Percentiles rank a stretch among this genome's conserved stretches.
Conservation (phyloP, 2,797 vertebrate species). For the Remorina albescens region DNA sequence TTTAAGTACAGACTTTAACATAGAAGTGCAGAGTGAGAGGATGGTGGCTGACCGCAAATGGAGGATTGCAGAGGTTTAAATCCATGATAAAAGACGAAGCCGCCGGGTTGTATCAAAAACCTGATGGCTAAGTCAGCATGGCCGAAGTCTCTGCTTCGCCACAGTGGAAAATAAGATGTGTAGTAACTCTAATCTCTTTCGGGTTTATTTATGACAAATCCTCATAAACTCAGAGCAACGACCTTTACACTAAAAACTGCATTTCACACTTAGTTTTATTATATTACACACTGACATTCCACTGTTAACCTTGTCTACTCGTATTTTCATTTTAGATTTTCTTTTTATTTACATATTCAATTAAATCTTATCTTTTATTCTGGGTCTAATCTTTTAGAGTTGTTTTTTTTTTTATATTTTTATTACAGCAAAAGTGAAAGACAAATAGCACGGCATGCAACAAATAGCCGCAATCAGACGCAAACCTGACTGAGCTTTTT, state of each 20-base stretch:
- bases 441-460: too few relatives aligned
- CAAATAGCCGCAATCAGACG: too few relatives aligned
- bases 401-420: background rate
- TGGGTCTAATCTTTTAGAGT: too few relatives aligned
- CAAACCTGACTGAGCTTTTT: background rate
- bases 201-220: background rate
- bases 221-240: background rate
- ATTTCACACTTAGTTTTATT: background rate
- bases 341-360: too few relatives aligned
- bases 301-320: background rate
- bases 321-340: background rate
- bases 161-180: conserved; percentile 7
- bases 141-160: conserved; percentile 3
- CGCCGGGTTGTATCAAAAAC: conserved; percentile 18
- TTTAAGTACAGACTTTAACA: conserved; percentile 55
- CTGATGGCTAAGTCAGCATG: conserved; percentile 1
- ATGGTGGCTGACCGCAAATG: conserved; percentile 33
- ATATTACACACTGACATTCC: background rate
- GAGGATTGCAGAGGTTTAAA: conserved; percentile 4
- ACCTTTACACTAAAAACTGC: background rate
- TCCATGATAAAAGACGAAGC: conserved; percentile 26
- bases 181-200: background rate
- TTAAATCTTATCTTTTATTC: too few relatives aligned
- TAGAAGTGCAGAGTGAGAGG: conserved; percentile 16
- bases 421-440: too few relatives aligned